These are phyloP conservation scores for Oophaga pumilio DNA, from an alignment of 2,113 vertebrate species.

Conservation along the genomic window DNA sequence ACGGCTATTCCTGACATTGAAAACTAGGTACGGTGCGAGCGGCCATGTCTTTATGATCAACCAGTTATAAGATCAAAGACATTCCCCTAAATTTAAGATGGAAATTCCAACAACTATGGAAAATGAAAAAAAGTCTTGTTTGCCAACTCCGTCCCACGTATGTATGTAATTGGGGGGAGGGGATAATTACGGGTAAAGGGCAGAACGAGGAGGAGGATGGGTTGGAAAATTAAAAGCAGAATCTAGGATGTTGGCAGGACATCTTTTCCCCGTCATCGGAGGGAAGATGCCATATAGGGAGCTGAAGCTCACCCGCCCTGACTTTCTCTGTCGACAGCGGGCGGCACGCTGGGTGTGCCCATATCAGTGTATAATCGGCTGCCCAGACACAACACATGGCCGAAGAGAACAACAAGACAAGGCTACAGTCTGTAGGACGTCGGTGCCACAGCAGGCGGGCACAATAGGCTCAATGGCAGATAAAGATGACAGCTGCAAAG, in stretches of 20 bases:
- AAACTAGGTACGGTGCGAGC: not conserved
- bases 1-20: not conserved
- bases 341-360: slow-evolving; percentile 21
- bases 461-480: not conserved
- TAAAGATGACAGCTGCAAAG: slow-evolving; percentile 12
- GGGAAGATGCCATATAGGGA: slow-evolving; percentile 11
- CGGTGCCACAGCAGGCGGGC: slow-evolving; percentile 28
- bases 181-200: slow-evolving; percentile 12
- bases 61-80: not conserved
- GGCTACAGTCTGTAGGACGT: not conserved
- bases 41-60: not conserved
- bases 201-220: not conserved
- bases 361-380: not conserved
- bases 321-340: not conserved
- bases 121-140: not conserved
- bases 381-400: not conserved
- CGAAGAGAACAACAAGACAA: not conserved
- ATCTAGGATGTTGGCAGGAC: not conserved
- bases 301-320: not conserved
- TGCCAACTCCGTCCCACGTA: not conserved
- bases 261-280: not conserved
- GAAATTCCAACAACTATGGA: not conserved
- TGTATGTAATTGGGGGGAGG: slow-evolving; percentile 12
- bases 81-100: not conserved
- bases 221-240: slow-evolving; percentile 32